Percentiles rank a stretch among this genome's conserved stretches.
Conservation (phyloP, 2,888 invertebrate species). For the Ischnura elegans region DNA sequence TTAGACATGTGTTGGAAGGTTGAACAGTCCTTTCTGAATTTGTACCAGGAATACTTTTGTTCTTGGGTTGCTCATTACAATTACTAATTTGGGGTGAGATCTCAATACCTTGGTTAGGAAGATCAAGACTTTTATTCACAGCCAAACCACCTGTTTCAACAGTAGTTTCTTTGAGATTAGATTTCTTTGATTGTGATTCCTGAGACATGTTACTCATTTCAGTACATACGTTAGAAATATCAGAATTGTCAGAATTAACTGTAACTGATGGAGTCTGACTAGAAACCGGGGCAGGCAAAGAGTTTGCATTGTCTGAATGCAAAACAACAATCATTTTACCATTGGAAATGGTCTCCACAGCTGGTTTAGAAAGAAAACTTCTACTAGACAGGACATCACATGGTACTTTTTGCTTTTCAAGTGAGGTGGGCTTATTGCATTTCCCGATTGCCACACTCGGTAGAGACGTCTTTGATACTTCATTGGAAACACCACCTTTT, state of each 20-base stretch:
- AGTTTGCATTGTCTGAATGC: not conserved
- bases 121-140: not conserved
- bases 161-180: not conserved
- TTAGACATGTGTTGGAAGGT: not conserved
- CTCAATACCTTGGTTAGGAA: not conserved
- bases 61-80: not conserved
- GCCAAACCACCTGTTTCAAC: not conserved
- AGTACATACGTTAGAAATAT: not conserved
- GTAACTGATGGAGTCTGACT: not conserved
- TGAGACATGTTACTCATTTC: not conserved
- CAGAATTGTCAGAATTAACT: not conserved
- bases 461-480: not conserved
- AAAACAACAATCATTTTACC: not conserved
- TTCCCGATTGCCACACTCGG: not conserved
- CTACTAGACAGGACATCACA: not conserved
- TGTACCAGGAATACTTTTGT: not conserved
- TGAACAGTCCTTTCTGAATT: not conserved
- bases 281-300: not conserved
- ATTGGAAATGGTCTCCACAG: not conserved
- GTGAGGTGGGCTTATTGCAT: not conserved
- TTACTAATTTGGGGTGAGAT: not conserved
- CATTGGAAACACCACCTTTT: not conserved
- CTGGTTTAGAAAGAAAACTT: not conserved
- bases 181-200: not conserved
- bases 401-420: not conserved